These are phyloP conservation scores for Eunapius fragilis DNA, from an alignment of 37 sponge, comb jelly and placozoan genomes.

Conservation along the genomic window DNA sequence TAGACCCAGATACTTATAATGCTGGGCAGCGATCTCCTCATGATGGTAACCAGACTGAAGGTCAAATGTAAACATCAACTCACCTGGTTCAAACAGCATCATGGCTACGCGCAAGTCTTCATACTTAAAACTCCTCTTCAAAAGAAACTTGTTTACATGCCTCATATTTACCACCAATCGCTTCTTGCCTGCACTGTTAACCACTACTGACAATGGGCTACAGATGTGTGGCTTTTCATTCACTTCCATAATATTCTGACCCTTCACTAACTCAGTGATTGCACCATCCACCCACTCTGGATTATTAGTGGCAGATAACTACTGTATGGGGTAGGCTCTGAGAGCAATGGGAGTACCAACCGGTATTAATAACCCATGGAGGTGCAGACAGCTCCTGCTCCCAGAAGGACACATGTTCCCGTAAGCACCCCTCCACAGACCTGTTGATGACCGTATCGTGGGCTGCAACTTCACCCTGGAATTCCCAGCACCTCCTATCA, in stretches of 20 bases:
- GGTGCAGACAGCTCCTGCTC: too few species aligned
- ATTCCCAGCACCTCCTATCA: too few species aligned
- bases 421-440: too few species aligned
- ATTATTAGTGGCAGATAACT: not conserved
- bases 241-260: not conserved
- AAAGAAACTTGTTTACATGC: not conserved
- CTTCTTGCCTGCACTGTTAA: not conserved
- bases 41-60: conserved; percentile 7
- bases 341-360: not conserved
- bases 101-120: conserved; percentile 9
- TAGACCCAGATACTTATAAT: too few species aligned
- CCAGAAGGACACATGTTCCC: not conserved
- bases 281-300: not conserved
- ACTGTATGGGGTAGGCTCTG: too few species aligned
- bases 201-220: conserved; percentile 18
- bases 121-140: not conserved
- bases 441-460: too few species aligned
- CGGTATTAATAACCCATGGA: not conserved
- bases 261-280: not conserved
- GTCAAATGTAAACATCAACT: conserved; percentile 8
- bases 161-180: conserved; percentile 3
- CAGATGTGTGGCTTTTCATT: not conserved
- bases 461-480: too few species aligned
- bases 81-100: conserved; percentile 14
- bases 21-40: not conserved